Percentiles rank a stretch among this genome's conserved stretches.
Conservation (phyloP, 2,888 invertebrate genomes). For the Diarsia rubi region DNA sequence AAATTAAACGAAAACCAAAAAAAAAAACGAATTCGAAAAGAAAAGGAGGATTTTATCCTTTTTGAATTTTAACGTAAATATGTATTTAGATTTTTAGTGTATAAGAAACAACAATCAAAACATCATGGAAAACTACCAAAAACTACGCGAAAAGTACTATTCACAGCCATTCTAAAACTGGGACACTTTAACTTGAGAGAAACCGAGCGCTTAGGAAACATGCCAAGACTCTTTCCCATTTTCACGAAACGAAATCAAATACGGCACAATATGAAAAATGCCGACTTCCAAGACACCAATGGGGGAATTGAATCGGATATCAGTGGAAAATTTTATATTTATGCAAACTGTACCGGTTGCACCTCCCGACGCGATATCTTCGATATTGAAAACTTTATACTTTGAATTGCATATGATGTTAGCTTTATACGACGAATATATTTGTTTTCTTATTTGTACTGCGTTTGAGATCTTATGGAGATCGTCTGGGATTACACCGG, state of each 20-base stretch:
- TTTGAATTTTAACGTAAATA: background rate
- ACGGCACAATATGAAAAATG: conserved; percentile 68
- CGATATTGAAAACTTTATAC: conserved; percentile 76
- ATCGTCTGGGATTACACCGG: conserved; percentile 32
- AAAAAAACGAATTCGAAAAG: too few species aligned
- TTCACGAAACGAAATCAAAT: conserved; percentile 56
- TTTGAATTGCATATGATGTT: conserved; percentile 64
- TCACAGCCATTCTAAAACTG: conserved; percentile 15
- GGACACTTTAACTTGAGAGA: conserved; percentile 26
- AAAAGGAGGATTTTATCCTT: too few species aligned
- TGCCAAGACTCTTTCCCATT: conserved; percentile 49
- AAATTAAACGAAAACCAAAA: too few species aligned
- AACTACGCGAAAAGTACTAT: background rate
- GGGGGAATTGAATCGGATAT: conserved; percentile 77
- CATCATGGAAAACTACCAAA: background rate
- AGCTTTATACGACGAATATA: conserved; percentile 57
- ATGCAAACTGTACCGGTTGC: conserved; percentile 76
- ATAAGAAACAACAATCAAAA: background rate
- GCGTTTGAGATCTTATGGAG: conserved; percentile 39
- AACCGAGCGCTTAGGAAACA: conserved; percentile 44
- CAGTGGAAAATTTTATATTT: conserved; percentile 78
- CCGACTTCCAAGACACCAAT: conserved; percentile 66
- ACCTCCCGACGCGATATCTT: conserved; percentile 70
- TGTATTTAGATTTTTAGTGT: background rate
- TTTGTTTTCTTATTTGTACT: conserved; percentile 48